These are phyloP conservation scores for Columbina picui DNA, from an alignment of 2,113 vertebrate genomes.

Conservation along the genomic window DNA sequence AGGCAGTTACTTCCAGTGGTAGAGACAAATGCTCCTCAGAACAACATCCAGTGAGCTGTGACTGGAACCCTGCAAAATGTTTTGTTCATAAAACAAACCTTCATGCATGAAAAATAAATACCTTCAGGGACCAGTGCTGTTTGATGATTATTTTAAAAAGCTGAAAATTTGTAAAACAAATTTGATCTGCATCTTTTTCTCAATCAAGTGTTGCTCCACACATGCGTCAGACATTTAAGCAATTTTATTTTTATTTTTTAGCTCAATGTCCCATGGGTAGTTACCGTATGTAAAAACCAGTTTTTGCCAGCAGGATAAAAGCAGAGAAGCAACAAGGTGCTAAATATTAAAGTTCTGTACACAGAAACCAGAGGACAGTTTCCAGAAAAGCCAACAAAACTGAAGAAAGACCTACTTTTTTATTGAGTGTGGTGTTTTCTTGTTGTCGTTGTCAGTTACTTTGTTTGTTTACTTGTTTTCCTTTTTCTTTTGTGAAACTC, in stretches of 20 bases:
- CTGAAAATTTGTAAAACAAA: slow-evolving; percentile 46
- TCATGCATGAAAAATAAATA: slow-evolving; percentile 49
- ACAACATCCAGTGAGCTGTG: slow-evolving; percentile 55
- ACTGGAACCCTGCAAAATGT: slow-evolving; percentile 61
- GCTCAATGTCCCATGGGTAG: not conserved
- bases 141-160: slow-evolving; percentile 52
- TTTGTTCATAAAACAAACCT: slow-evolving; percentile 66
- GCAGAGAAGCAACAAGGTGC: not conserved
- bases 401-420: not conserved
- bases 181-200: slow-evolving; percentile 1
- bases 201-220: not conserved
- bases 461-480: not conserved
- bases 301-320: not conserved
- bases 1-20: slow-evolving; percentile 36
- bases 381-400: not conserved
- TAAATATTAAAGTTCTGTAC: not conserved
- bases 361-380: not conserved
- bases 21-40: slow-evolving; percentile 62
- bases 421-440: not conserved
- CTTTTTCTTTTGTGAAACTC: not conserved
- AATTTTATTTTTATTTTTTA: not conserved
- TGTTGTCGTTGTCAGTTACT: not conserved
- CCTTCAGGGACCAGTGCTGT: slow-evolving; percentile 16
- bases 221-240: not conserved
- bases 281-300: not conserved